Evolutionary conservation across 2,113 vertebrate genomes (phyloP), one percentile per base, ranked within the genome.

Genomic region (Trichechus manatus): DNA sequence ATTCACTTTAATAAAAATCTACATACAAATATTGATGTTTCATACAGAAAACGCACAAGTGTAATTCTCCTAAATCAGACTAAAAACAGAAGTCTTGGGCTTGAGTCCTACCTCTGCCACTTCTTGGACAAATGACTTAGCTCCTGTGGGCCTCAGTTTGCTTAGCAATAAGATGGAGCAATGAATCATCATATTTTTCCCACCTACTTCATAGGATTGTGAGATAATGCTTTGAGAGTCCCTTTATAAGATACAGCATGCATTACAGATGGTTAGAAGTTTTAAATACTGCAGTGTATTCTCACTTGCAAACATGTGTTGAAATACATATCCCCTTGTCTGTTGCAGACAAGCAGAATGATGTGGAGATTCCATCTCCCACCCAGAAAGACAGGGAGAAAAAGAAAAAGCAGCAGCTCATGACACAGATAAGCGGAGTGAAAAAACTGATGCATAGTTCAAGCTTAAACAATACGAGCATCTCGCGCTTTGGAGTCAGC

Each of bases 401-500:
- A 98, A 99, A 99, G 99, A 99, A 99, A 92, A 99, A 99, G 47
- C 99, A 99, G 98, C 98, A 99, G 94, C 98, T 99, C 95, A 99
- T 99, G 99, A 99, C 99, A 6, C 99, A 99, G 98, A 99, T 99
- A 98, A 99, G 99, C 0, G 99, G 99, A 13, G 99, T 99, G 96
- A 99, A 99, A 98, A 99, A 99, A 97, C 95, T 99, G 89, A 99
- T 99, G 98, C 99, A 99, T 39, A 99, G 99, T 0, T 99, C 99
- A 0, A 99, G 99, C 96, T 97, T 99, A 63, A 99, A 99, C 85
- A 99, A 99, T 89, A 99, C 99, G 89, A 98, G 99, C 94, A 98
- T 99, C 97, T 99, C 99, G 4, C 99, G 99, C 17, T 99, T 99
- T 2, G 99, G 99, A 39, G 99, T 99, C 95, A 99, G 99, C 97